A percentile compares a stretch with the other conserved stretches of the same genome.
These are phyloP conservation scores for Stomorhina lunata DNA, from an alignment of 2,888 invertebrate species.

Conservation along the genomic window DNA sequence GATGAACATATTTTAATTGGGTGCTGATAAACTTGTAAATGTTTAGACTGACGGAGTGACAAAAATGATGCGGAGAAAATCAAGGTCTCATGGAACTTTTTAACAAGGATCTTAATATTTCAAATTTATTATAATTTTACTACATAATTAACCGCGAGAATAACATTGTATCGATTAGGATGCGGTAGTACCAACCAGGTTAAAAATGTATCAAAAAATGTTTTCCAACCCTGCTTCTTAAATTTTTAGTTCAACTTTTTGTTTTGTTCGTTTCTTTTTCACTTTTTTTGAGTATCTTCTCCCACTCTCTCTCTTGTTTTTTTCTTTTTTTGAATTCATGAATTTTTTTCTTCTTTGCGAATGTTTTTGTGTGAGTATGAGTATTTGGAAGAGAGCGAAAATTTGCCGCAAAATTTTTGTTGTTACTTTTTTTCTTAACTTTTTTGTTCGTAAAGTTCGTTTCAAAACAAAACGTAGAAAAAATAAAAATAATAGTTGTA, in stretches of 20 bases:
- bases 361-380: background rate
- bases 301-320: background rate
- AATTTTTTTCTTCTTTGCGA: background rate
- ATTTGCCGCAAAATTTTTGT: constrained; percentile 62
- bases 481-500: constrained; percentile 3
- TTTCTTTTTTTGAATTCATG: background rate
- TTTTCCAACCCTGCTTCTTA: no score
- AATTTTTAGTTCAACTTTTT: constrained; percentile 44
- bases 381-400: constrained; percentile 20
- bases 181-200: no score
- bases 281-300: background rate
- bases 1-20: no score
- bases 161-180: no score
- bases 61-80: no score
- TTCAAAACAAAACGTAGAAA: constrained; percentile 58
- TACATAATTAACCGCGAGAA: no score
- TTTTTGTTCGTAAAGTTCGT: constrained; percentile 20
- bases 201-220: no score
- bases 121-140: no score
- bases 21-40: no score
- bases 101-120: no score
- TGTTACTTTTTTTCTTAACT: constrained; percentile 30
- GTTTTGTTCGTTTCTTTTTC: constrained; percentile 48
- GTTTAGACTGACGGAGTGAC: no score
- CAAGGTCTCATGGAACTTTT: no score